Evolutionary conservation across 2,113 vertebrate genomes (phyloP), one percentile per base, ranked within the genome.

Genomic region (Oncorhynchus clarkii): DNA sequence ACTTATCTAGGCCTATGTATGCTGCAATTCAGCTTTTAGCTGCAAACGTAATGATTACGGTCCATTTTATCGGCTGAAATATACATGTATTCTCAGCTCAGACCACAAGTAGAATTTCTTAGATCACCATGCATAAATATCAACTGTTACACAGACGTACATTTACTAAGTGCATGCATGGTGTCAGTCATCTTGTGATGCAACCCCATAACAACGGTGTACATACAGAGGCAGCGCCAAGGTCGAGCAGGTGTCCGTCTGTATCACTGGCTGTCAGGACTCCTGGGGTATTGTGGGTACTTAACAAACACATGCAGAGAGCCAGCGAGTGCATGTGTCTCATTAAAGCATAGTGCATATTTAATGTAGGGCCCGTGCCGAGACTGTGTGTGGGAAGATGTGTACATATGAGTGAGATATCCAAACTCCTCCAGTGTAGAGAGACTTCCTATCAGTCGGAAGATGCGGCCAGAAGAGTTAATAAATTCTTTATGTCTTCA

Each of bases 271-370:
- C 86, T 80, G 77, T 51, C 71, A 78, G 59, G 80, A 82, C 88
- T 82, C 84, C 75, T 31, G 68, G 85, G 64, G 87, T 80, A 79
- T 89, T 83, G 76, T 83, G 83, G 82, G 79, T 85, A 88, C 79
- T 92, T 89, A 91, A 89, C 82, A 85, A 89, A 91, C 85, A 87
- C 83, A 86, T 51, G 77, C 82, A 65, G 80, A 48, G 39, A 88
- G 84, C 20, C 12, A 85, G 87, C 64, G 80, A 88, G 80, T 90
- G 85, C 85, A 88, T 92, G 86, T 85, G 88, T 90, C 87, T 92
- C 87, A 90, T 91, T 92, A 91, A 86, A 88, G 81, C 59, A 27
- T 39, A 74, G 71, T 91, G 78, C 90, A 92, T 92, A 90, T 92
- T 92, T 90, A 45, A 92, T 87, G 64, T 22, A 51, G 62, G 76